These are phyloP conservation scores for Phalacrocorax aristotelis DNA, from an alignment of 2,113 vertebrate genomes.

Conservation along the genomic window DNA sequence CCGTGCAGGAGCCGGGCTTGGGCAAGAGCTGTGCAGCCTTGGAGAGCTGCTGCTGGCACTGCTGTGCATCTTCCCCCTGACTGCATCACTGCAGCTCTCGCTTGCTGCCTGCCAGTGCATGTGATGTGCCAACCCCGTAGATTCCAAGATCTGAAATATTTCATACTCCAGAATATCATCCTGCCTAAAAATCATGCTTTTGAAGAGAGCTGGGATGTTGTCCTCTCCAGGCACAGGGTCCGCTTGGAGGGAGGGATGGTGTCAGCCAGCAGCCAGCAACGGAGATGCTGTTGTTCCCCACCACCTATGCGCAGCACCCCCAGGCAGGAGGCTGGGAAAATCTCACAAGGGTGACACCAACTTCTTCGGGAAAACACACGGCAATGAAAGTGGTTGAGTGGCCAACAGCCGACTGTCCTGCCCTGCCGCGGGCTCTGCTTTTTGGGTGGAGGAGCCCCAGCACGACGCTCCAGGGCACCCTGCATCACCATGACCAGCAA, in stretches of 20 bases:
- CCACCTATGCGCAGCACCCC: neutral
- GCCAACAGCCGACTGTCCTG: neutral
- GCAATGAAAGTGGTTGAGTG: rapidly evolving
- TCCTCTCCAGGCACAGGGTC: neutral
- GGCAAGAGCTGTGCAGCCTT: neutral
- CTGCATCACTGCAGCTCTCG: neutral
- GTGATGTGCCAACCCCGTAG: neutral
- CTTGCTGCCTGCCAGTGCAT: neutral
- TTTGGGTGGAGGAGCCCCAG: neutral
- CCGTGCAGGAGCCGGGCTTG: rapidly evolving
- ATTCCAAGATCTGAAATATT: neutral
- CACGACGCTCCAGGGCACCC: rapidly evolving
- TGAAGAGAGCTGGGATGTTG: rapidly evolving
- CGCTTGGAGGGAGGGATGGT: neutral
- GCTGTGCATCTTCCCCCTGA: rapidly evolving
- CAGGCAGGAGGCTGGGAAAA: neutral
- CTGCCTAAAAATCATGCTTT: neutral
- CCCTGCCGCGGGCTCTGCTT: rapidly evolving
- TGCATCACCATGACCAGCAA: rapidly evolving
- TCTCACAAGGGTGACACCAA: neutral
- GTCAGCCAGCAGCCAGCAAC: neutral
- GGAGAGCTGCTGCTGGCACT: neutral
- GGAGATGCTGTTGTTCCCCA: neutral
- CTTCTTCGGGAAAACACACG: neutral
- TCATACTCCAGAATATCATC: neutral